Percentiles rank a stretch among this genome's conserved stretches.
Conservation (phyloP, 2,797 vertebrate species). For the Crypturellus tataupa region DNA sequence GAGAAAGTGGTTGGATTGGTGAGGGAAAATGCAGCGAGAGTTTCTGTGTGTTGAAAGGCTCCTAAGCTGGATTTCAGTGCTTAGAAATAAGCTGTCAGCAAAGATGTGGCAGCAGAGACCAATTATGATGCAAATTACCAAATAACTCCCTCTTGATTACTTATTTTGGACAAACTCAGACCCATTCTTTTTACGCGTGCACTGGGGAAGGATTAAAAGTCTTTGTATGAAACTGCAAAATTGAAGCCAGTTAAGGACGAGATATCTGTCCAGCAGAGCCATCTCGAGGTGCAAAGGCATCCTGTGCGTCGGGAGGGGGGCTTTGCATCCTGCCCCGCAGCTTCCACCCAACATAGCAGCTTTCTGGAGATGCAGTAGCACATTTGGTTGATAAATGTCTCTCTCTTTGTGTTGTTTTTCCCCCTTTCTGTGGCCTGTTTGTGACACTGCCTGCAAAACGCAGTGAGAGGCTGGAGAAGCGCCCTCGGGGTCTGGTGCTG, state of each 20-base stretch:
- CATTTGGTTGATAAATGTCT: rapidly evolving
- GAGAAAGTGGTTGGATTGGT: background rate
- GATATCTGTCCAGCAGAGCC: background rate
- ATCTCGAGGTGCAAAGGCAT: rapidly evolving
- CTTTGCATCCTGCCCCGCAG: rapidly evolving
- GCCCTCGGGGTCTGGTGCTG: background rate
- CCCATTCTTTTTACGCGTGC: background rate
- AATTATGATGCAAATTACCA: conserved; percentile 15
- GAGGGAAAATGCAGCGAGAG: background rate
- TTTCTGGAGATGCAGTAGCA: background rate
- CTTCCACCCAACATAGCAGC: rapidly evolving
- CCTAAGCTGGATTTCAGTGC: background rate
- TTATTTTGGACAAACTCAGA: background rate
- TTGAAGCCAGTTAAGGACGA: background rate
- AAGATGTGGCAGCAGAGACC: background rate
- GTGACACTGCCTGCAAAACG: background rate
- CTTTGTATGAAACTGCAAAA: background rate
- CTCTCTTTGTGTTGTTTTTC: background rate
- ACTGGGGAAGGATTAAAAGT: background rate
- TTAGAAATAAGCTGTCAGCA: conserved; percentile 26
- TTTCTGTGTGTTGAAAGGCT: background rate
- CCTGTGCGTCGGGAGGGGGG: background rate
- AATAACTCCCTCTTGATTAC: background rate
- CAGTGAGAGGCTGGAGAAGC: background rate
- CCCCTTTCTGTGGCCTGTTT: background rate